Percentiles rank a stretch among this genome's conserved stretches.
These are phyloP conservation scores for Carassius auratus DNA, from an alignment of 2,113 vertebrate species.

Conservation along the genomic window DNA sequence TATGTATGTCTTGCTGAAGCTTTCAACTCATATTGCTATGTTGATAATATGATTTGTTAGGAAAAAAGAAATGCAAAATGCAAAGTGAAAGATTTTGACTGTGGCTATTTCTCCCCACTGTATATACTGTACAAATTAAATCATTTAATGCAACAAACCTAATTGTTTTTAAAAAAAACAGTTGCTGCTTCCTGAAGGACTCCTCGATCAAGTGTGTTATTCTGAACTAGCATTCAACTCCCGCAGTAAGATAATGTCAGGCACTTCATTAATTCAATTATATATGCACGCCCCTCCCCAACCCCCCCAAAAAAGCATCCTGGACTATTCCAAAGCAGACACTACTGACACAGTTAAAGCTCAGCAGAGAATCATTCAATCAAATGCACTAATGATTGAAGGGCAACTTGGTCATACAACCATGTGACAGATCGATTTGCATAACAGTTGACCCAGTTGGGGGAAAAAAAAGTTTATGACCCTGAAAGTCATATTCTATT, in stretches of 20 bases:
- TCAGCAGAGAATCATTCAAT: neutral
- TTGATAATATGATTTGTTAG: too few species aligned
- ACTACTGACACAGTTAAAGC: neutral
- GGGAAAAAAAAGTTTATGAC: neutral
- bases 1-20: too few species aligned
- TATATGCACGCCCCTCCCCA: neutral
- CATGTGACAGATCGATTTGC: conserved; percentile 16
- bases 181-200: neutral
- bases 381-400: conserved; percentile 10
- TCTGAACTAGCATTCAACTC: neutral
- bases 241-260: neutral
- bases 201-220: conserved; percentile 30
- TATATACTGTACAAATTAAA: too few species aligned
- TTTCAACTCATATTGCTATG: too few species aligned
- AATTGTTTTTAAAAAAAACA: too few species aligned
- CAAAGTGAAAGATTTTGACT: too few species aligned
- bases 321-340: neutral
- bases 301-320: neutral
- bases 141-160: too few species aligned
- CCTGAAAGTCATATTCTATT: conserved; percentile 20
- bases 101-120: too few species aligned
- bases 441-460: conserved; percentile 16
- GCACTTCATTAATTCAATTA: conserved; percentile 35
- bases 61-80: too few species aligned
- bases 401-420: conserved; percentile 8